Evolutionary conservation across 2,888 invertebrate genomes (phyloP), one percentile per base, ranked within the genome.

Genomic region (Nomada hirtipes): DNA sequence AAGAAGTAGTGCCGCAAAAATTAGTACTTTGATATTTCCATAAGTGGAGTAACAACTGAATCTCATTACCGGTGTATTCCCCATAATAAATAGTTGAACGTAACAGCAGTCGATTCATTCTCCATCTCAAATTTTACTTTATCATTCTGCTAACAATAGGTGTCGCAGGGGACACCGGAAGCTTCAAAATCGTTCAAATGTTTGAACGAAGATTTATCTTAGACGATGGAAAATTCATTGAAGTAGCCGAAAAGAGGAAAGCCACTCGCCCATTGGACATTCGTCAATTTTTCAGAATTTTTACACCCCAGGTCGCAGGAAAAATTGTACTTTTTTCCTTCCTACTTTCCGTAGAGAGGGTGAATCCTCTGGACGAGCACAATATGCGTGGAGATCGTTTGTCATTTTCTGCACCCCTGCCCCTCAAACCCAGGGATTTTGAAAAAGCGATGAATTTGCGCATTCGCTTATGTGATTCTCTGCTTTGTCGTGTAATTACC

Each of bases 341-440:
- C 29, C 29, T 26, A 36, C 61, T 70, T 57, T 47, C 2, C 47
- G 26, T 1, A 13, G n/a, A 9, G 26, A 18, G 15, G 47, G 20
- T 18, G 47, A 52, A 44, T 18, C n/a, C 53, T 42, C n/a, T 20
- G 18, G 60, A 4, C 11, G 15, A 61, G 36, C 57, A 79, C 57
- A 73, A 72, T 53, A 77, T 73, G 36, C 72, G 55, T 57, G 52
- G 29, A 52, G 76, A 53, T 84, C 86, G 67, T 84, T 86, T 83
- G 79, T 83, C 82, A 86, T 84, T 83, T 68, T 2, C 65, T 74
- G 72, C 64, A 65, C 78, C 68, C 36, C 77, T 78, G 83, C 73
- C 76, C 84, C 68, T 65, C 55, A 72, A 74, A 69, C 60, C 81
- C 76, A 85, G 85, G 76, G 79, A 83, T 85, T 81, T 68, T 70